Evolutionary conservation across 2,888 invertebrate species (phyloP).

Genomic region (Dendrolimus pini): DNA sequence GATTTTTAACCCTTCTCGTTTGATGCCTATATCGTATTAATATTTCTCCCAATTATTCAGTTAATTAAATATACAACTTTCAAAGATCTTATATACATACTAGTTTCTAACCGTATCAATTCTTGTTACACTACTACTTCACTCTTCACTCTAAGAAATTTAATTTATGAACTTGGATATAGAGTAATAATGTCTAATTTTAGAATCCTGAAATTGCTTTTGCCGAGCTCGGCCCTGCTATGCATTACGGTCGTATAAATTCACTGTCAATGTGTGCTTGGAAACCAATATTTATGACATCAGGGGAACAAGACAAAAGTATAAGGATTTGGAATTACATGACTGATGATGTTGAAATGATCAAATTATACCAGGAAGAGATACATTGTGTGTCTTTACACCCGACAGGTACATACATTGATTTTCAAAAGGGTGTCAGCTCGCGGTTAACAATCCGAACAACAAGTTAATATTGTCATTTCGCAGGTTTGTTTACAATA

Average conservation of each 20-base stretch:
- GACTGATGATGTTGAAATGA: conserved; percentile 85
- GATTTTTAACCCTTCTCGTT: too few relatives aligned
- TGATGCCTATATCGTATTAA: too few relatives aligned
- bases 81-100: too few relatives aligned
- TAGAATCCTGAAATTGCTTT: conserved; percentile 79
- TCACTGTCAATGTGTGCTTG: conserved; percentile 90
- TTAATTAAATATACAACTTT: too few relatives aligned
- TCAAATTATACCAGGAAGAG: conserved; percentile 90
- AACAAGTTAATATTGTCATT: conserved; percentile 3
- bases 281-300: conserved; percentile 93
- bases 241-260: conserved; percentile 89
- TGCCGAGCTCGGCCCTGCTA: conserved; percentile 80
- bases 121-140: too few relatives aligned
- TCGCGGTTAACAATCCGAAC: too few relatives aligned
- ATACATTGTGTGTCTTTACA: conserved; percentile 85
- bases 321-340: conserved; percentile 96
- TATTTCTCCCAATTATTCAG: too few relatives aligned
- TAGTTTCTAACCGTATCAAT: too few relatives aligned
- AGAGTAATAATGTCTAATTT: conserved; percentile 7
- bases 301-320: conserved; percentile 87
- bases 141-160: too few relatives aligned
- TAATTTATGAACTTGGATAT: not conserved
- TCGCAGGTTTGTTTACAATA: conserved; percentile 87
- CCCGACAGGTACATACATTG: conserved; percentile 64
- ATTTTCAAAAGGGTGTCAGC: not conserved